Conservation (phyloP, 2,888 invertebrate species). For the Erannis defoliaria region DNA sequence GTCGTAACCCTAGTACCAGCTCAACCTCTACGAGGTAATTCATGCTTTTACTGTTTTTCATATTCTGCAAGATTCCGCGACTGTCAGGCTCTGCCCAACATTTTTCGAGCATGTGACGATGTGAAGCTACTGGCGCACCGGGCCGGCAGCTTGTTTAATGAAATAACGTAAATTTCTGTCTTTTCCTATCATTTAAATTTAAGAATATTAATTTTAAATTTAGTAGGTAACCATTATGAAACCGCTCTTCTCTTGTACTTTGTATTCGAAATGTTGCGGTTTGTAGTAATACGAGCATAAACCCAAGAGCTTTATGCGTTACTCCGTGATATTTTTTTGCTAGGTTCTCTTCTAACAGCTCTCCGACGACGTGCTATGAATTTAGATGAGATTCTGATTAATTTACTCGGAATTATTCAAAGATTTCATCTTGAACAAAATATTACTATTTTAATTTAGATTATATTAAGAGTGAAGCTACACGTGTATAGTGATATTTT, state of each 20-base stretch:
- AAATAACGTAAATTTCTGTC: neutral
- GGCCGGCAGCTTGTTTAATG: no score
- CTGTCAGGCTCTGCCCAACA: no score
- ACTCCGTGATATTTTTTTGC: constrained; percentile 44
- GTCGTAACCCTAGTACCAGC: no score
- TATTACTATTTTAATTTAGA: neutral
- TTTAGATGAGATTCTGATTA: constrained; percentile 21
- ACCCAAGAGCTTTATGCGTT: constrained; percentile 64
- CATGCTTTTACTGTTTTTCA: no score
- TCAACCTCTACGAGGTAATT: no score
- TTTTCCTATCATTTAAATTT: neutral
- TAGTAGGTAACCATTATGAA: neutral
- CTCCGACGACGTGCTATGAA: constrained; percentile 24
- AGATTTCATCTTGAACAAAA: neutral
- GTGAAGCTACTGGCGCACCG: no score
- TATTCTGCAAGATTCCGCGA: no score
- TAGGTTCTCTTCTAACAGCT: constrained; percentile 32
- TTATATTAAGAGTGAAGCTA: neutral
- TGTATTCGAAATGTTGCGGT: constrained; percentile 45
- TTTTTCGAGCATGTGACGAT: no score
- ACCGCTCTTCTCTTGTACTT: constrained; percentile 42
- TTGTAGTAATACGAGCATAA: constrained; percentile 62
- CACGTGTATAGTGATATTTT: no score
- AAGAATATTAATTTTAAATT: neutral
- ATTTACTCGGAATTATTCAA: constrained; percentile 7